These are phyloP conservation scores for Gallinago jamesoni DNA, from an alignment of 2,113 vertebrate species.

Conservation along the genomic window DNA sequence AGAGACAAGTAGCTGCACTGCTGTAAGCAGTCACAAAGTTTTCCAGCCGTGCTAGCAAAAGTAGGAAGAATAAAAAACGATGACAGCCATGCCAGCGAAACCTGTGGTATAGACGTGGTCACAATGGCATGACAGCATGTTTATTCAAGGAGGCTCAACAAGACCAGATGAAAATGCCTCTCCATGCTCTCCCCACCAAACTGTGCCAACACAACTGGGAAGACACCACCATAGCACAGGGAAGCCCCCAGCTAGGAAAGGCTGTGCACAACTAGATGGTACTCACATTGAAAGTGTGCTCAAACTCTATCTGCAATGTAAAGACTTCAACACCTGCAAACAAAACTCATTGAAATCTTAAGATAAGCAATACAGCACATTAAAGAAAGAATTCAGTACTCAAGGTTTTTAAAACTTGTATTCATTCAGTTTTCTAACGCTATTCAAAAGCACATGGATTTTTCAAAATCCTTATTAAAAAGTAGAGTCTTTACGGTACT, in stretches of 20 bases:
- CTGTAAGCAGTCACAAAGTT: background rate
- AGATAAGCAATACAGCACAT: background rate
- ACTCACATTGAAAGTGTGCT: background rate
- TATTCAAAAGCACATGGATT: background rate
- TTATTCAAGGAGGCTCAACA: background rate
- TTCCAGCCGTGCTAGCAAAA: background rate
- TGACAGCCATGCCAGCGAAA: background rate
- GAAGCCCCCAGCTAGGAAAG: background rate
- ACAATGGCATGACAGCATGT: rapidly evolving
- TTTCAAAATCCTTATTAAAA: background rate
- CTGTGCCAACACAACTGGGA: background rate
- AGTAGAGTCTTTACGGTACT: background rate
- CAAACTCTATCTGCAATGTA: background rate
- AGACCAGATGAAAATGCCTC: background rate
- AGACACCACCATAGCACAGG: background rate
- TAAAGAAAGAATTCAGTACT: background rate
- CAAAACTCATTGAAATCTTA: background rate
- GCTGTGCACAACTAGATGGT: background rate
- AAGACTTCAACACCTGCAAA: background rate
- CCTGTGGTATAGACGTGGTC: background rate
- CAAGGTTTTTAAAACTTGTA: background rate
- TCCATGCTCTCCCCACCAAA: background rate
- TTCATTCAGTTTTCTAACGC: background rate
- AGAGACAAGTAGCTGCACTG: background rate
- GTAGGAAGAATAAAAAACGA: background rate